phyloP scores from a whole-genome alignment of 2,113 vertebrate genomes.

The Gavialis gangeticus region DNA sequence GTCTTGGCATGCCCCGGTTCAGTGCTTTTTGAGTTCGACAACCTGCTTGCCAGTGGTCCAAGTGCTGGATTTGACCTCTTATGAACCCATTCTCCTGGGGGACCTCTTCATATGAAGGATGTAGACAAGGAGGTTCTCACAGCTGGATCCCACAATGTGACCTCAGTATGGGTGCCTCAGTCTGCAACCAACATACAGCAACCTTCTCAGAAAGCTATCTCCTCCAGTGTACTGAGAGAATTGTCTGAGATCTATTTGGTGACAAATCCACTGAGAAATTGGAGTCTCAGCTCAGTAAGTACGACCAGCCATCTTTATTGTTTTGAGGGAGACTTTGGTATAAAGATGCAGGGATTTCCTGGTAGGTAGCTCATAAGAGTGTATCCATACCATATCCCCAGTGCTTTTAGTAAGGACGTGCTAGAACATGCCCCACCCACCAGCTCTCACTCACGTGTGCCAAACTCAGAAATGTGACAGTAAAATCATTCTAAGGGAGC shows the following conservation, averaged over 20 bases:
- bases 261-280: neutral
- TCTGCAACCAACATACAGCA: no score
- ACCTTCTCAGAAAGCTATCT: no score
- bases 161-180: neutral
- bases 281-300: neutral
- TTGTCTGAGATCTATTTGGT: rapidly evolving
- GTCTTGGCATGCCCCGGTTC: no score
- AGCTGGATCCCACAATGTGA: rapidly evolving
- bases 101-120: neutral
- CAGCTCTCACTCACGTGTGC: no score
- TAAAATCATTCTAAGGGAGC: no score
- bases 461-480: no score
- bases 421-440: no score
- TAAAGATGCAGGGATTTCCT: neutral
- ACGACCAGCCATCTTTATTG: rapidly evolving
- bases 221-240: neutral
- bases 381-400: neutral
- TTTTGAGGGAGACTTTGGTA: neutral
- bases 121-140: neutral
- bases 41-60: neutral
- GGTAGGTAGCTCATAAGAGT: neutral
- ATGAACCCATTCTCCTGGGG: rapidly evolving
- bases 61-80: rapidly evolving
- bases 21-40: no score
- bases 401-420: no score